Percentiles rank a stretch among this genome's conserved stretches.
phyloP scores from a whole-genome alignment of 1,140 invertebrate species.

The Luehdorfia chinensis region DNA sequence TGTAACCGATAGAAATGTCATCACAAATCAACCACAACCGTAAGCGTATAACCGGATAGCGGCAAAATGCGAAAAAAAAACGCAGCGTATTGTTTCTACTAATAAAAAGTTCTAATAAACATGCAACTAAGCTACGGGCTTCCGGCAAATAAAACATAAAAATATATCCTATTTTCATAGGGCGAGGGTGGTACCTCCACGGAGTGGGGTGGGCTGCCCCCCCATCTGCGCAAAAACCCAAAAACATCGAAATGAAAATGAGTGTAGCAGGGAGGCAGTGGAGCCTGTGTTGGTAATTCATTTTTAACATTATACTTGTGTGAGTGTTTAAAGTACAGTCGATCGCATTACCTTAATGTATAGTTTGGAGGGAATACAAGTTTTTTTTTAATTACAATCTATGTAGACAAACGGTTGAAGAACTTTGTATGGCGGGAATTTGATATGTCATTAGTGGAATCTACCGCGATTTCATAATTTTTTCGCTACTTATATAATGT shows the following conservation, averaged over 20 bases:
- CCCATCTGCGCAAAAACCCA: conserved; percentile 73
- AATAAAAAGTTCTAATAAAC: conserved; percentile 76
- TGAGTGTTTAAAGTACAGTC: conserved; percentile 76
- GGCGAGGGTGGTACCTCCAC: conserved; percentile 43
- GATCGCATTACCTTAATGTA: conserved; percentile 46
- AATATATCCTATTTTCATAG: conserved; percentile 77
- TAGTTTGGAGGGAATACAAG: conserved; percentile 24
- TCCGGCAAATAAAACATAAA: conserved; percentile 76
- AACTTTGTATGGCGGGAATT: background rate
- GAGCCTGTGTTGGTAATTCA: conserved; percentile 73
- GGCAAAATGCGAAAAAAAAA: conserved; percentile 43
- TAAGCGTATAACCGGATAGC: conserved; percentile 25
- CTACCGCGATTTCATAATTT: background rate
- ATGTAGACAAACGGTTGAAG: conserved; percentile 8
- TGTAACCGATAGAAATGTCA: conserved; percentile 37
- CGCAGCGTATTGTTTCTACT: conserved; percentile 64
- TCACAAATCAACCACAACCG: conserved; percentile 48
- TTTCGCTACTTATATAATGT: background rate
- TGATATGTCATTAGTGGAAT: too few species aligned
- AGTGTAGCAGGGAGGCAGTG: conserved; percentile 59
- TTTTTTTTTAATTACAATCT: conserved; percentile 15
- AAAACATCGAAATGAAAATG: conserved; percentile 77
- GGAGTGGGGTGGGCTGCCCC: conserved; percentile 25
- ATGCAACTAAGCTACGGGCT: conserved; percentile 74
- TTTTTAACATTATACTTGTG: conserved; percentile 76